Percentiles rank a stretch among this genome's conserved stretches.
Conservation (phyloP, 2,888 invertebrate species). For the Lithophane leautieri region DNA sequence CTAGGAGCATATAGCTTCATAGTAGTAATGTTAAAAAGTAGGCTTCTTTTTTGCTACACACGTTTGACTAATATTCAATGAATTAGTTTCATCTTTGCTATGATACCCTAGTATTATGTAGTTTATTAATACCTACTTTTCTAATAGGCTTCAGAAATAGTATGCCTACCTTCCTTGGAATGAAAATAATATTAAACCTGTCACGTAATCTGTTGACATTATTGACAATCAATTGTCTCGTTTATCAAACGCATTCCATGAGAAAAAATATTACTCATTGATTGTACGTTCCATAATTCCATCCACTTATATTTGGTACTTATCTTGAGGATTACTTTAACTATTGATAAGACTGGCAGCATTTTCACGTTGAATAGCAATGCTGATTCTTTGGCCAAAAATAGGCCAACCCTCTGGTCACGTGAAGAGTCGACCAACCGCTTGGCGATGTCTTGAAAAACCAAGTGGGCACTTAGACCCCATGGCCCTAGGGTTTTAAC, state of each 20-base stretch:
- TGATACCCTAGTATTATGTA: conserved; percentile 46
- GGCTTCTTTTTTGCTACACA: conserved; percentile 10
- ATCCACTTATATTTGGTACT: conserved; percentile 41
- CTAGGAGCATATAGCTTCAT: conserved; percentile 45
- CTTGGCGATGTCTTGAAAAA: no score
- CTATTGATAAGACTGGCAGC: no score
- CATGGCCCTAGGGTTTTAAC: no score
- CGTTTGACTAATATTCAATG: background rate
- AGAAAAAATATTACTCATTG: conserved; percentile 62
- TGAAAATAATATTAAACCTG: conserved; percentile 23
- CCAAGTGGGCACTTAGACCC: no score
- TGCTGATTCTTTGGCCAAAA: no score
- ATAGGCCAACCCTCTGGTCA: no score
- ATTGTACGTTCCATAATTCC: conserved; percentile 18
- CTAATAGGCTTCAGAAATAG: background rate
- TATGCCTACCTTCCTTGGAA: background rate
- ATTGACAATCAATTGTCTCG: conserved; percentile 36
- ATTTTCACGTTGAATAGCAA: no score
- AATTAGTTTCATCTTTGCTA: conserved; percentile 12
- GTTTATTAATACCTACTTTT: conserved; percentile 26
- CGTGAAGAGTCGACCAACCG: no score
- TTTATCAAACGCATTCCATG: conserved; percentile 58
- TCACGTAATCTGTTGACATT: conserved; percentile 28
- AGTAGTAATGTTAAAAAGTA: conserved; percentile 8
- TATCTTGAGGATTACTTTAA: conserved; percentile 49